Evolutionary conservation across 2,888 invertebrate species (phyloP).

Genomic region (Sinopyrophorus schimmeli): DNA sequence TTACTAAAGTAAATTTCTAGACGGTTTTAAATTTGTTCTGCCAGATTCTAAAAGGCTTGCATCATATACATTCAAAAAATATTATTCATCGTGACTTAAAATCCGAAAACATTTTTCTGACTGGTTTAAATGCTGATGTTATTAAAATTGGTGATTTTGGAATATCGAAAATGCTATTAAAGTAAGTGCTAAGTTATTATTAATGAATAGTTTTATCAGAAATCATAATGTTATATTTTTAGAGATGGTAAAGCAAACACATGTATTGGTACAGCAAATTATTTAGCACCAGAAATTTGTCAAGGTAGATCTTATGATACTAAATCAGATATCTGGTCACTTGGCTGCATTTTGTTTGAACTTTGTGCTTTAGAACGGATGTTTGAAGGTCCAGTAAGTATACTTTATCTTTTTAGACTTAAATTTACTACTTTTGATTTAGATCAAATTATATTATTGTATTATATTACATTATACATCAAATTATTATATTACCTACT

Average conservation of each 20-base stretch:
- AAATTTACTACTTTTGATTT: no score
- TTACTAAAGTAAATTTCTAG: slow-evolving; percentile 53
- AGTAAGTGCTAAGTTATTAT: slow-evolving; percentile 50
- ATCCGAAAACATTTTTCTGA: slow-evolving; percentile 80
- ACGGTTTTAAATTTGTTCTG: slow-evolving; percentile 69
- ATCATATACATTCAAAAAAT: slow-evolving; percentile 77
- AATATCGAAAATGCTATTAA: slow-evolving; percentile 73
- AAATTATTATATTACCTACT: no score
- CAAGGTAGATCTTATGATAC: slow-evolving; percentile 75
- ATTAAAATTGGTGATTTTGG: slow-evolving; percentile 87
- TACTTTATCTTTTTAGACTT: no score
- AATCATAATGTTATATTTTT: slow-evolving; percentile 40
- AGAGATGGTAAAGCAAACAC: slow-evolving; percentile 64
- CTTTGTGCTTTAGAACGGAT: slow-evolving; percentile 74
- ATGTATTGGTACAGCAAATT: slow-evolving; percentile 79
- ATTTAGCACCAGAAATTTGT: slow-evolving; percentile 84
- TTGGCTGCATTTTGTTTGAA: slow-evolving; percentile 83
- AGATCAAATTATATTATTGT: no score
- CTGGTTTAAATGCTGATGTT: slow-evolving; percentile 67
- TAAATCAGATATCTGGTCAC: slow-evolving; percentile 85
- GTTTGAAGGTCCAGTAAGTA: slow-evolving; percentile 70
- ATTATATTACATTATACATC: no score
- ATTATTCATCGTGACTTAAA: slow-evolving; percentile 84
- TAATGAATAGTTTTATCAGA: slow-evolving; percentile 7
- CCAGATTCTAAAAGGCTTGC: slow-evolving; percentile 75